Base-by-base conservation (phyloP, 2,797 vertebrate species). In the Cygnus olor region DNA sequence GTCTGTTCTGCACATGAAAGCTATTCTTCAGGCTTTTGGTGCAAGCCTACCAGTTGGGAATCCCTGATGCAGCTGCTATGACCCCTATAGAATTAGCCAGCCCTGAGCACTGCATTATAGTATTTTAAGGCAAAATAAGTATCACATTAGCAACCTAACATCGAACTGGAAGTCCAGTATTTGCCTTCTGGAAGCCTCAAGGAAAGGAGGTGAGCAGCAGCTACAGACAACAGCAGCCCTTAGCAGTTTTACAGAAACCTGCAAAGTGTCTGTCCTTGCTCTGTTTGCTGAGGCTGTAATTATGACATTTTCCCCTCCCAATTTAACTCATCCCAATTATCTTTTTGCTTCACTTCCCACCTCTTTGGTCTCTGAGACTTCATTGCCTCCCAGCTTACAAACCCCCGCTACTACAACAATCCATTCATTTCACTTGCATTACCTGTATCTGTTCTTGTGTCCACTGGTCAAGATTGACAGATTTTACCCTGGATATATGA, bases 371-470 rank as follows among this genome's bases (percentile, higher is more conserved):
- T 25, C 6, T 10, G 36, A 10, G 36, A 12, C n/a, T 61, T 11
- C 5, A 5, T 15, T 3, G 17, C 18, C 6, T 3, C 34, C 60
- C 14, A 8, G 25, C 20, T 71, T 8, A 16, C 1, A 3, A 27
- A 82, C 28, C 14, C 56, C 34, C 17, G 1, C 15, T 5, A 10
- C 5, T 16, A 76, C 19, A 15, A 7, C 7, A 7, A 2, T 38
- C 22, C 1, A 0, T 0, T 4, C 0, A 4, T 22, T 32, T 5
- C 20, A 3, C 49, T 38, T 0, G 0, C 11, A 0, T 76, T 95
- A 99, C 99, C 99, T 99, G 99, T 73, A 99, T 99, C 97, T 99
- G 99, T 85, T 99, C 99, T 91, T 99, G 99, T 0, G 99, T 99
- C 99, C 99, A 99, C 95, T 99, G 99, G 97, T 99, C 99, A 21